phyloP scores from a whole-genome alignment of 2,888 invertebrate species.

The Phania funesta region DNA sequence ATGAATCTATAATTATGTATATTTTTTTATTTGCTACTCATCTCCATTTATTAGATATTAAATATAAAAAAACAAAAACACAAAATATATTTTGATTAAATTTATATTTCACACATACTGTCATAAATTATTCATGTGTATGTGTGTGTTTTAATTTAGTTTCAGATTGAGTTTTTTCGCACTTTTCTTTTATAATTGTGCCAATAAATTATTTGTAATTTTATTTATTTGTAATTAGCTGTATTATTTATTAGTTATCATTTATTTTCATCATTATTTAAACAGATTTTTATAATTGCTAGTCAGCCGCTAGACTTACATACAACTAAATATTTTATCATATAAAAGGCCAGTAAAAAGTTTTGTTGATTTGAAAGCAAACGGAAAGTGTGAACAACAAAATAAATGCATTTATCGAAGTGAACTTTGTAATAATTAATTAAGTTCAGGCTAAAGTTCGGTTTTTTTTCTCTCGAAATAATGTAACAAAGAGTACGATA shows the following conservation, averaged over 20 bases:
- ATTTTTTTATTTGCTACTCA: constrained; percentile 44
- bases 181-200: constrained; percentile 42
- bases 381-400: too few relatives aligned
- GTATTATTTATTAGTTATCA: constrained; percentile 37
- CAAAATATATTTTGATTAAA: background rate
- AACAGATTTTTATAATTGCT: background rate
- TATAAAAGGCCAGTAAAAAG: background rate
- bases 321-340: background rate
- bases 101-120: constrained; percentile 1
- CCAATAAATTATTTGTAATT: constrained; percentile 46
- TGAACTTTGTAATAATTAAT: too few relatives aligned
- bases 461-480: too few relatives aligned
- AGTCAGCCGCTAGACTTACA: background rate
- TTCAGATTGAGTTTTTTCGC: constrained; percentile 16
- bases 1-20: constrained; percentile 1
- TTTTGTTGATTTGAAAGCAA: background rate
- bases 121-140: background rate
- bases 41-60: background rate
- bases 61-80: background rate
- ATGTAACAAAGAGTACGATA: too few relatives aligned
- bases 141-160: constrained; percentile 20
- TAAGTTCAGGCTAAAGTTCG: too few relatives aligned
- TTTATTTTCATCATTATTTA: constrained; percentile 8
- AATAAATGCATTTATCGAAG: too few relatives aligned
- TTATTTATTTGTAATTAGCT: constrained; percentile 41